phyloP scores from a whole-genome alignment of 2,113 vertebrate species.

The Oreochromis aureus region DNA sequence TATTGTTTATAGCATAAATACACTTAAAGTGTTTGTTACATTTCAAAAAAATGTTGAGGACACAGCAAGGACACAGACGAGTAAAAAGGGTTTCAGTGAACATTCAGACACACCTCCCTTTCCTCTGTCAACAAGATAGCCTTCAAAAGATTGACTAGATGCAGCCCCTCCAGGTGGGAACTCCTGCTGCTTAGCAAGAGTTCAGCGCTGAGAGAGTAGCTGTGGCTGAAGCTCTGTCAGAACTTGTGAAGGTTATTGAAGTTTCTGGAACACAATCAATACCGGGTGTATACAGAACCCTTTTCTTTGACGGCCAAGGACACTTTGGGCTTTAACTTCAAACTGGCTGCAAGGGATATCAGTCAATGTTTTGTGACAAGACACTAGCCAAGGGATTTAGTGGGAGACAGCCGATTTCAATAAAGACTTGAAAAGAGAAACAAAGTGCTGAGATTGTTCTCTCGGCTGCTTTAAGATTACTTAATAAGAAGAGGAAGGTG shows the following conservation, averaged over 20 bases:
- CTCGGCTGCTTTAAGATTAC: not conserved
- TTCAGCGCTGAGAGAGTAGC: conserved; percentile 12
- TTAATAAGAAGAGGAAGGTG: not conserved
- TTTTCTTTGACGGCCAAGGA: conserved; percentile 48
- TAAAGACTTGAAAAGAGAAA: conserved; percentile 12
- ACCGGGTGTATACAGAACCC: conserved; percentile 31
- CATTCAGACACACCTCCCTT: not conserved
- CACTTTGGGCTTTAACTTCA: conserved; percentile 41
- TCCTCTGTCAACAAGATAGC: conserved; percentile 33
- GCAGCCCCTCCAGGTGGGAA: conserved; percentile 36
- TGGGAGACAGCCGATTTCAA: conserved; percentile 39
- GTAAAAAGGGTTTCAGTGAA: conserved; percentile 12
- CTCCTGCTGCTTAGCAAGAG: conserved; percentile 24
- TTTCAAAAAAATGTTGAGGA: not conserved
- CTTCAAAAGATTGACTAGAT: conserved; percentile 44
- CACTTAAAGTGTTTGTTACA: not conserved
- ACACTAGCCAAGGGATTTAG: conserved; percentile 46
- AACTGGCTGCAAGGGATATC: conserved; percentile 31
- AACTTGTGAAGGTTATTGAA: conserved; percentile 60
- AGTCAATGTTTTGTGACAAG: conserved; percentile 56
- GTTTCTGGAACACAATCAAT: conserved; percentile 57
- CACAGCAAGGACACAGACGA: conserved; percentile 7
- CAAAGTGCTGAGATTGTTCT: conserved; percentile 18
- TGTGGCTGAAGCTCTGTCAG: conserved; percentile 38
- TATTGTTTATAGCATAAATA: not conserved